A percentile compares a stretch with the other conserved stretches of the same genome.
Evolutionary conservation across 2,888 invertebrate genomes (phyloP).

Genomic region (Trichogramma dendrolimi): DNA sequence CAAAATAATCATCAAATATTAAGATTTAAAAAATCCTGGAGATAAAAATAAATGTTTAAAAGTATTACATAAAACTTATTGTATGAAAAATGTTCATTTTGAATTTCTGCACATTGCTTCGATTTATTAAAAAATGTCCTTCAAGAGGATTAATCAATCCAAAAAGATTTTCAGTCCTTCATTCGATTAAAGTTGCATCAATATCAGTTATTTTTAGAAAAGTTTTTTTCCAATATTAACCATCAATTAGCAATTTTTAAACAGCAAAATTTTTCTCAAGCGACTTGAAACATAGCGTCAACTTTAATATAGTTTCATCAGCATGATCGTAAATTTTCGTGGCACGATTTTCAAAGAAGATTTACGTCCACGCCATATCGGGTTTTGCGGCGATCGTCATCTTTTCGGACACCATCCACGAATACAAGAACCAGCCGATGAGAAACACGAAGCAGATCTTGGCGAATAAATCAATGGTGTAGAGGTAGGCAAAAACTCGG

Average conservation of each 20-base stretch:
- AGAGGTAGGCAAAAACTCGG: slow-evolving; percentile 53
- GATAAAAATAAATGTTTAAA: no score
- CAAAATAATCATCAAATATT: no score
- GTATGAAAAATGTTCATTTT: no score
- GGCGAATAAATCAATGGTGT: slow-evolving; percentile 37
- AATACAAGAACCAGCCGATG: slow-evolving; percentile 40
- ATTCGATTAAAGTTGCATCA: no score
- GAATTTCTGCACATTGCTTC: no score
- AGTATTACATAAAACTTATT: no score
- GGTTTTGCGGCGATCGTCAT: slow-evolving; percentile 19
- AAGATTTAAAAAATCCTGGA: no score
- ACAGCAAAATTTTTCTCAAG: background rate
- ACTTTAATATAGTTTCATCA: background rate
- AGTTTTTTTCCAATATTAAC: no score
- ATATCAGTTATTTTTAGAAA: no score
- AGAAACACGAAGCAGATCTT: slow-evolving; percentile 34
- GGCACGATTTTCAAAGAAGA: background rate
- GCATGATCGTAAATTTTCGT: background rate
- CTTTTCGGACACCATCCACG: slow-evolving; percentile 30
- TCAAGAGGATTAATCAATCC: no score
- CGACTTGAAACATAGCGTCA: background rate
- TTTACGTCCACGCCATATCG: background rate
- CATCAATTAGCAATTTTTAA: background rate
- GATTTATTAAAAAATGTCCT: no score
- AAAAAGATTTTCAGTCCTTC: no score